Percentiles rank a stretch among this genome's conserved stretches.
These are phyloP conservation scores for Rhimphoctona megacephalus DNA, from an alignment of 2,888 invertebrate genomes.

Conservation along the genomic window DNA sequence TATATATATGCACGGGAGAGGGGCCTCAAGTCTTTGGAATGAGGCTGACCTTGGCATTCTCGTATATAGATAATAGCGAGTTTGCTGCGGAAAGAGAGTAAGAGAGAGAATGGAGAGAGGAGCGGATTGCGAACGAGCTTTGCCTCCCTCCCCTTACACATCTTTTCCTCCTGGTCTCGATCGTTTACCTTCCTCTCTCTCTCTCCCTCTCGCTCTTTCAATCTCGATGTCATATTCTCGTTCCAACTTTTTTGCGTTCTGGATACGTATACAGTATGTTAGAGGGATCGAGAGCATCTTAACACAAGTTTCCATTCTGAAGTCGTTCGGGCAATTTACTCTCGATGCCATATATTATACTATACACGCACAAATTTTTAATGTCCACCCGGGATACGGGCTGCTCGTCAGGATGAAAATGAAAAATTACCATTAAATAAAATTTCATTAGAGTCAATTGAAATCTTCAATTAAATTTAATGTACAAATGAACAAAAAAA, in stretches of 20 bases:
- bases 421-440: conserved; percentile 8
- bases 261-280: background rate
- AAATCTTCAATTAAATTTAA: background rate
- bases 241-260: conserved; percentile 38
- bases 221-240: conserved; percentile 63
- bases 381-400: background rate
- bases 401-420: background rate
- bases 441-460: background rate
- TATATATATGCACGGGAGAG: conserved; percentile 34
- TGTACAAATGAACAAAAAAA: background rate
- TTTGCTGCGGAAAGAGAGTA: conserved; percentile 59
- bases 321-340: conserved; percentile 40
- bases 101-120: conserved; percentile 53
- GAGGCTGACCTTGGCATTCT: conserved; percentile 82
- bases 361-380: conserved; percentile 18
- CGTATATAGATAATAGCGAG: conserved; percentile 77
- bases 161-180: conserved; percentile 32
- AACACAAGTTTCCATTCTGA: conserved; percentile 23
- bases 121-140: conserved; percentile 55
- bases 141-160: conserved; percentile 30
- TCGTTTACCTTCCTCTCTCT: conserved; percentile 19
- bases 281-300: conserved; percentile 44
- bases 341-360: conserved; percentile 34
- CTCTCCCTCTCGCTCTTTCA: conserved; percentile 1
- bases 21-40: conserved; percentile 73